Percentiles rank a stretch among this genome's conserved stretches.
Evolutionary conservation across 1,140 invertebrate species (phyloP).

Genomic region (Cotesia vestalis): DNA sequence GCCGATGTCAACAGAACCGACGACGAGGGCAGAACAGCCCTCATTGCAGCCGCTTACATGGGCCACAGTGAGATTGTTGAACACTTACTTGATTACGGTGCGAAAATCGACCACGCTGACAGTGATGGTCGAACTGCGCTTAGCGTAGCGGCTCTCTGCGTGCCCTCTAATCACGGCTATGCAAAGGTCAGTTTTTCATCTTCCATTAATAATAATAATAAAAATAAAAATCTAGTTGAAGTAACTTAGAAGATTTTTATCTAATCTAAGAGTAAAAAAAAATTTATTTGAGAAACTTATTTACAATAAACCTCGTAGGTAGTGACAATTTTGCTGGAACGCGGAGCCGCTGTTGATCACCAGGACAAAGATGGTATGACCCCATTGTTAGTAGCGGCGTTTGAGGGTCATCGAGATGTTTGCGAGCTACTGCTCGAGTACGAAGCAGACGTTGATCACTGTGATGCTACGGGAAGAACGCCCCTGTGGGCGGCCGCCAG

Average conservation of each 20-base stretch:
- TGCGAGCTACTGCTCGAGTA: constrained; percentile 86
- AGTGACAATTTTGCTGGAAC: constrained; percentile 80
- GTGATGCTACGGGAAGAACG: constrained; percentile 80
- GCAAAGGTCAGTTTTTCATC: constrained; percentile 67
- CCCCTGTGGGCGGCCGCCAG: constrained; percentile 86
- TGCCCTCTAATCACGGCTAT: constrained; percentile 82
- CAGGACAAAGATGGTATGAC: constrained; percentile 94
- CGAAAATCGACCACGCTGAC: constrained; percentile 87
- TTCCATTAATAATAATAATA: not conserved
- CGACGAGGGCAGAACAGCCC: constrained; percentile 85
- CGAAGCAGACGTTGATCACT: constrained; percentile 87
- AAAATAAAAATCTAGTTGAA: not conserved
- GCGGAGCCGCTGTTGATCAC: constrained; percentile 87
- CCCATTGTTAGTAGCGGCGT: constrained; percentile 90
- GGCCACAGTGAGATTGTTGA: constrained; percentile 92
- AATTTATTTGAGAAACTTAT: too few relatives aligned
- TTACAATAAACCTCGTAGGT: constrained; percentile 56
- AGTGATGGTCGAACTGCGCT: constrained; percentile 91
- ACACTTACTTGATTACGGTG: constrained; percentile 83
- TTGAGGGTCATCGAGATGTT: constrained; percentile 89
- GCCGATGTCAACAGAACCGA: constrained; percentile 85
- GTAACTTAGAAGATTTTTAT: not conserved
- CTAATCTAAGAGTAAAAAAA: too few relatives aligned
- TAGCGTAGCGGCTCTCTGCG: constrained; percentile 91
- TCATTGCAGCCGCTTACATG: constrained; percentile 91